Conservation (phyloP, 2,797 vertebrate species). For the Craterocephalus amniculus region DNA sequence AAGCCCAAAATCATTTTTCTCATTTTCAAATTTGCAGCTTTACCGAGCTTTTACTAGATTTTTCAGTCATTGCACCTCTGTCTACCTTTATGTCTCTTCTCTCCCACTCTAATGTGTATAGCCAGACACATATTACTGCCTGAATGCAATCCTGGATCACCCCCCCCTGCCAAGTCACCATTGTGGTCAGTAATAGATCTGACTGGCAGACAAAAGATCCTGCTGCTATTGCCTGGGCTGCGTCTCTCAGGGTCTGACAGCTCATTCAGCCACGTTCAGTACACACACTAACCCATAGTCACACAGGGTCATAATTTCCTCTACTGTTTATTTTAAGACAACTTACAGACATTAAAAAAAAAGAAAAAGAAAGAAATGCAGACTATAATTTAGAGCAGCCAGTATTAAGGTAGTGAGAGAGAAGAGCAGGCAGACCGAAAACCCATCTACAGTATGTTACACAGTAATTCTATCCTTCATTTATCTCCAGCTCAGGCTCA, state of each 20-base stretch:
- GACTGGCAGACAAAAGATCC: conserved; percentile 23
- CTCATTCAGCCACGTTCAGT: conserved; percentile 28
- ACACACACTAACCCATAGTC: conserved; percentile 32
- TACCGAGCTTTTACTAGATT: too few relatives aligned
- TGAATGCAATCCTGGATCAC: conserved; percentile 19
- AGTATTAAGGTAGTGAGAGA: conserved; percentile 42
- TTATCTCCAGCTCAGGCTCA: conserved; percentile 10
- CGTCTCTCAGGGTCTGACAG: conserved; percentile 27
- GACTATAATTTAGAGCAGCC: conserved; percentile 70
- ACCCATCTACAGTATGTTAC: conserved; percentile 22
- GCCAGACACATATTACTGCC: conserved; percentile 29
- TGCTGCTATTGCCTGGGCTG: not conserved
- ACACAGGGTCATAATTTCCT: conserved; percentile 62
- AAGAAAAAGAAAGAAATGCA: conserved; percentile 45
- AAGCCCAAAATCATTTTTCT: not conserved
- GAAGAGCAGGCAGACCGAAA: conserved; percentile 16
- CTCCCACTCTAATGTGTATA: conserved; percentile 22
- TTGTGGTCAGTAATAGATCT: conserved; percentile 13
- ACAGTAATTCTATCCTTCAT: conserved; percentile 20
- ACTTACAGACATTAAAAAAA: conserved; percentile 46
- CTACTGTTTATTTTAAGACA: conserved; percentile 71
- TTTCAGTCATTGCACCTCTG: not conserved
- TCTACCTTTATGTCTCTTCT: not conserved
- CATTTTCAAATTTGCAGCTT: not conserved
- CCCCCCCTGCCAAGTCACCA: conserved; percentile 25